Conservation (phyloP, 2,113 vertebrate species). For the Haplochromis vanheusdeni region DNA sequence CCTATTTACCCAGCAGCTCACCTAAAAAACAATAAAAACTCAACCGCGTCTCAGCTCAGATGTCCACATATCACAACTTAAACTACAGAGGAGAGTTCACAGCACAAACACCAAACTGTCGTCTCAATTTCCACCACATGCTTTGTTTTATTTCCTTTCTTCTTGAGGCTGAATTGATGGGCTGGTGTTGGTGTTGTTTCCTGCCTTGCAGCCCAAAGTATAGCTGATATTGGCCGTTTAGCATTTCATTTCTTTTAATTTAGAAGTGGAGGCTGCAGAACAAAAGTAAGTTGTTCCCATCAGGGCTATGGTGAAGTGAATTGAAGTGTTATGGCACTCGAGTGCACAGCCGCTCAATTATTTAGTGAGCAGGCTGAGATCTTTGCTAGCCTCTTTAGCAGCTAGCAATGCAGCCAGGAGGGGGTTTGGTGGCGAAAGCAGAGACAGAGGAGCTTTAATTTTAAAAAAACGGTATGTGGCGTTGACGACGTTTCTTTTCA, state of each 20-base stretch:
- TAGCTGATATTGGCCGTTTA: background rate
- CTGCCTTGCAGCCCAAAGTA: background rate
- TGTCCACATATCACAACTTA: background rate
- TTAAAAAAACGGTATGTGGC: fast-evolving
- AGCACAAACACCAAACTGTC: background rate
- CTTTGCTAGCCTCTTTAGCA: constrained; percentile 20
- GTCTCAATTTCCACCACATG: background rate
- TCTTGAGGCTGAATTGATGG: background rate
- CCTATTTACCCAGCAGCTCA: constrained; percentile 8
- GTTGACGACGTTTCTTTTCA: background rate
- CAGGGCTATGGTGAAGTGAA: constrained; percentile 16
- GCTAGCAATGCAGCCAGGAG: background rate
- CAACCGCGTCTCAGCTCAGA: background rate
- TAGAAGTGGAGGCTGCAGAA: background rate
- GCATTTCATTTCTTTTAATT: background rate
- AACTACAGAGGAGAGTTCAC: background rate
- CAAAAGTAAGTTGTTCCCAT: constrained; percentile 17
- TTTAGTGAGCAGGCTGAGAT: constrained; percentile 19
- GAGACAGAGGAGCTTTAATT: background rate
- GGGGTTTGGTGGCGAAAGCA: background rate
- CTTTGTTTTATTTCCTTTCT: background rate
- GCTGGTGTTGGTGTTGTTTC: background rate
- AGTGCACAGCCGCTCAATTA: constrained; percentile 46
- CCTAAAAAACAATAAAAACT: background rate
- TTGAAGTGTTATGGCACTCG: constrained; percentile 42